These are phyloP conservation scores for Marmota monax DNA, from an alignment of 2,113 vertebrate species.

Conservation along the genomic window DNA sequence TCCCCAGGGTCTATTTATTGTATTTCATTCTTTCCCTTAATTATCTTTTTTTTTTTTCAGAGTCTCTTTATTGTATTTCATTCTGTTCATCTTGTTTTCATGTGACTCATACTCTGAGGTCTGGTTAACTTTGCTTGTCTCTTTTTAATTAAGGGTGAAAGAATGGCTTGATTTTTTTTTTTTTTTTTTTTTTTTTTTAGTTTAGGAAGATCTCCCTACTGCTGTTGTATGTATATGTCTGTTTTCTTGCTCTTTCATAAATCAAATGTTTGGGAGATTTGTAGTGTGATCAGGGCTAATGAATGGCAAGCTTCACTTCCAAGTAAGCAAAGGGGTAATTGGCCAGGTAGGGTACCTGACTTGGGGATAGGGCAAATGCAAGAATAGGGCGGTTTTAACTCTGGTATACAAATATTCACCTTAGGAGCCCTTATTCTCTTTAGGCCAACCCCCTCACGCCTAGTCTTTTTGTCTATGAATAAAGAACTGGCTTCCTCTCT, in stretches of 20 bases:
- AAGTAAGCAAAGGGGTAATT: background rate
- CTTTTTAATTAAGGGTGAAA: background rate
- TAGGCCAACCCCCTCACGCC: no score
- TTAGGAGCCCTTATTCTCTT: background rate
- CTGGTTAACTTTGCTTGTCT: background rate
- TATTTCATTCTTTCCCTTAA: background rate
- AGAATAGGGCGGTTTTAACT: background rate
- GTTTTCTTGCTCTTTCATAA: slow-evolving; percentile 13
- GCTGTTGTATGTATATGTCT: background rate
- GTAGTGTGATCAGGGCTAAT: background rate
- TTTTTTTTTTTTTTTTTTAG: background rate
- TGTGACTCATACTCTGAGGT: background rate
- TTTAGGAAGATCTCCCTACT: background rate
- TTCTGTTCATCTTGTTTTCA: background rate
- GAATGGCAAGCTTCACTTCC: background rate
- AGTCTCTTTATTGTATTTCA: background rate
- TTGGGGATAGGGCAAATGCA: background rate
- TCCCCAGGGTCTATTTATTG: background rate
- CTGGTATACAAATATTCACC: background rate
- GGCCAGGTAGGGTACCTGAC: background rate
- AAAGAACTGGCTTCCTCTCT: background rate
- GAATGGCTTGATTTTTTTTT: background rate
- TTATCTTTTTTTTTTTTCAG: background rate
- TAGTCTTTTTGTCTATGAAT: background rate
- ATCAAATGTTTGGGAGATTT: background rate